These are phyloP conservation scores for Leptothorax acervorum DNA, from an alignment of 2,888 invertebrate species.

Conservation along the genomic window DNA sequence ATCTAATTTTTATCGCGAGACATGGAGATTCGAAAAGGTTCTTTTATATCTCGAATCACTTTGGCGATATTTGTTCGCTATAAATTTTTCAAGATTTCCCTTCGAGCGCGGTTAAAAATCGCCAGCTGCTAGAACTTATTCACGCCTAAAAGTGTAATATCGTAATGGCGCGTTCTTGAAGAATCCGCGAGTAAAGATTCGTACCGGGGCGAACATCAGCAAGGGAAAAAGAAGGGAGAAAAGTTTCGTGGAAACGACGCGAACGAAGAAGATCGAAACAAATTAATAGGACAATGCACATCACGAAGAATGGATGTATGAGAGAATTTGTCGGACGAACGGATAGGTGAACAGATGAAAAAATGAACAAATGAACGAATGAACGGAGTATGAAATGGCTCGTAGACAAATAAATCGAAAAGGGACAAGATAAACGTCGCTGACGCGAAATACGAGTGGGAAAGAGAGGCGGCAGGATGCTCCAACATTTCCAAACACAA, in stretches of 20 bases:
- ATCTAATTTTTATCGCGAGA: background rate
- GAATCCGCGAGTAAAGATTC: background rate
- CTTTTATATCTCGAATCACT: background rate
- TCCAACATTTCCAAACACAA: slow-evolving; percentile 36
- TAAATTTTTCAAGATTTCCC: background rate
- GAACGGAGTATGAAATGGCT: slow-evolving; percentile 24
- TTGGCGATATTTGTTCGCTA: background rate
- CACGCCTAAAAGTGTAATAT: slow-evolving; percentile 19
- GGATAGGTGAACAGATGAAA: background rate
- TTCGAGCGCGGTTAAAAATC: background rate
- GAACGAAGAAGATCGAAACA: background rate
- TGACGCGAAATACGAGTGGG: background rate
- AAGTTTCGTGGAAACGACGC: background rate
- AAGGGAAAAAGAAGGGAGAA: background rate
- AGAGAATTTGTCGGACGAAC: slow-evolving; percentile 11
- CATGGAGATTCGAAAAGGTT: background rate
- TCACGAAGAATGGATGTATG: slow-evolving; percentile 17
- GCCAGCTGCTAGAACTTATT: slow-evolving; percentile 24
- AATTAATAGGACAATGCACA: slow-evolving; percentile 38
- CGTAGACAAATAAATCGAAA: slow-evolving; percentile 45
- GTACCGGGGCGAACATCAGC: background rate
- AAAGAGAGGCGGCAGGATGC: slow-evolving; percentile 3
- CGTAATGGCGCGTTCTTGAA: slow-evolving; percentile 30
- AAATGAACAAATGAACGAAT: slow-evolving; percentile 40
- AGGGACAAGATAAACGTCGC: slow-evolving; percentile 30